Conservation (phyloP, 2,113 vertebrate genomes). For the Nothobranchius kuhntae region DNA sequence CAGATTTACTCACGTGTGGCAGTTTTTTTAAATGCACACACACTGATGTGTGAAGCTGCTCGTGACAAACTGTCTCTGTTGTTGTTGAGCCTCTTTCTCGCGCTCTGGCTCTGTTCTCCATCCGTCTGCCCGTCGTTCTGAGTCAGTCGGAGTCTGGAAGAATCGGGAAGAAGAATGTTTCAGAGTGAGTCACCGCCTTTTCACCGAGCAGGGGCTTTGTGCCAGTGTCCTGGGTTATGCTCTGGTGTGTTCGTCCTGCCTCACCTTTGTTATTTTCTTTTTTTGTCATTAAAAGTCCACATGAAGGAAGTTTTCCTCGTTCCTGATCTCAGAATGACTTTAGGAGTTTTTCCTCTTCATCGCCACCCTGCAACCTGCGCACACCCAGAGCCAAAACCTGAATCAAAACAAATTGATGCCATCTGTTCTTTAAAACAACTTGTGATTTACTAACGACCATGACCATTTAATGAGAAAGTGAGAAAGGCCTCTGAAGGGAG, state of each 20-base stretch:
- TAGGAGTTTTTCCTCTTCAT: too few relatives aligned
- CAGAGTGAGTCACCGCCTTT: constrained; percentile 10
- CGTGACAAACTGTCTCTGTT: constrained; percentile 17
- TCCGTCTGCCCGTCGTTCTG: constrained; percentile 21
- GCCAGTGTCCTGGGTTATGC: constrained; percentile 5
- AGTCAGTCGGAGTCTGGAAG: constrained; percentile 18
- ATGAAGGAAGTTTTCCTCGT: neutral
- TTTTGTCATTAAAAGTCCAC: neutral
- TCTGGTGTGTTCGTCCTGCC: constrained; percentile 1
- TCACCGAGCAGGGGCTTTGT: neutral
- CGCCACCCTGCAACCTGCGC: too few relatives aligned
- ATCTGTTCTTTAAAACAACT: too few relatives aligned
- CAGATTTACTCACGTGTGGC: constrained; percentile 30
- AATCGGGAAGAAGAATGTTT: neutral
- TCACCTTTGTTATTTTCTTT: neutral
- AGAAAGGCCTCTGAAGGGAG: too few relatives aligned
- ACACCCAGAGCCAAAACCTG: too few relatives aligned
- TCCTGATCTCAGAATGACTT: too few relatives aligned
- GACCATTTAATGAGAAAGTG: too few relatives aligned
- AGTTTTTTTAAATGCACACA: neutral
- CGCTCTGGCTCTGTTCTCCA: constrained; percentile 5
- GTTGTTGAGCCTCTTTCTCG: constrained; percentile 1
- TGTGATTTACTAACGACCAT: too few relatives aligned
- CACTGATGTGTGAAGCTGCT: constrained; percentile 30
- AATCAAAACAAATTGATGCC: too few relatives aligned